These are phyloP conservation scores for Syrrhaptes paradoxus DNA, from an alignment of 2,113 vertebrate genomes.

Conservation along the genomic window DNA sequence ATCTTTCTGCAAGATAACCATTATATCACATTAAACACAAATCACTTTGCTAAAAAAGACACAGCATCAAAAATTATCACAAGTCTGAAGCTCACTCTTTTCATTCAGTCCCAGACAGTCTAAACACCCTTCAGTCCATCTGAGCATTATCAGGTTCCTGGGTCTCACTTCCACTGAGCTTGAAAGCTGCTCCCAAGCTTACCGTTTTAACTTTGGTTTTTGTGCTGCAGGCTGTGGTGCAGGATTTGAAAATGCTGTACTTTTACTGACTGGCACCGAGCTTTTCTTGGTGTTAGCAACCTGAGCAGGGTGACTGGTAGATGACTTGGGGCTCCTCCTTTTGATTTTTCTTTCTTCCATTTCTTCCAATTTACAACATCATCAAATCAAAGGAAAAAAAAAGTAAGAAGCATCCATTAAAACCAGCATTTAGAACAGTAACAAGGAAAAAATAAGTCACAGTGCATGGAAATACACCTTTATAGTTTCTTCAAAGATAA, in stretches of 20 bases:
- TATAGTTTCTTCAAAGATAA: background rate
- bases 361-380: conserved; percentile 28
- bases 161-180: background rate
- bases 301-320: conserved; percentile 78
- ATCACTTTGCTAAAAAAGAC: background rate
- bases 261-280: conserved; percentile 79
- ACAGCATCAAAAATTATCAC: background rate
- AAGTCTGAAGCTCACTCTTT: background rate
- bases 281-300: conserved; percentile 78
- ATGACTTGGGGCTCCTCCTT: conserved; percentile 87
- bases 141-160: background rate
- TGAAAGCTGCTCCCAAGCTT: background rate
- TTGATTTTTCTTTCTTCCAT: conserved; percentile 96
- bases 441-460: background rate
- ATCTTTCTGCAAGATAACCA: background rate
- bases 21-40: background rate
- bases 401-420: background rate
- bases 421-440: background rate
- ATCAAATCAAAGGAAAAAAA: background rate
- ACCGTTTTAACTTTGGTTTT: conserved; percentile 88
- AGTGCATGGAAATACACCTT: background rate
- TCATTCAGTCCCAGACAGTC: background rate
- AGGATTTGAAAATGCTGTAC: conserved; percentile 79
- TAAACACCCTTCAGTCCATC: background rate
- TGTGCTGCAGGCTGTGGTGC: conserved; percentile 82